These are phyloP conservation scores for Lacanobia oleracea DNA, from an alignment of 2,888 invertebrate genomes.

Conservation along the genomic window DNA sequence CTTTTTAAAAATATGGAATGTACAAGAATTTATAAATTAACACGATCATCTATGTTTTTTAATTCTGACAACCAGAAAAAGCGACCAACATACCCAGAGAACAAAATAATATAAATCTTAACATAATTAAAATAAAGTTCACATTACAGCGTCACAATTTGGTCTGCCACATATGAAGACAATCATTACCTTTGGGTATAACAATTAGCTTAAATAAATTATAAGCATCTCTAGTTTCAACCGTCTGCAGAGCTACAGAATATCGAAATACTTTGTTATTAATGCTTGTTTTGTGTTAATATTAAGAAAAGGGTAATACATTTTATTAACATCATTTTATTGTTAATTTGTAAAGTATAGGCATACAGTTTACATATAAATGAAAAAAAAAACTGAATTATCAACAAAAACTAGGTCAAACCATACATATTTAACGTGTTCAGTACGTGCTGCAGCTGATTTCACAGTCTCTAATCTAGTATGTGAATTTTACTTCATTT, in stretches of 20 bases:
- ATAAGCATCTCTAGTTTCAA: constrained; percentile 8
- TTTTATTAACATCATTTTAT: not conserved
- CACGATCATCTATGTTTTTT: not conserved
- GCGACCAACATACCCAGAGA: not conserved
- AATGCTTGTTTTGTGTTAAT: not conserved
- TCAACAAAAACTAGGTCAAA: too few species aligned
- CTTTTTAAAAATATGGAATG: not conserved
- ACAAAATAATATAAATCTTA: constrained; percentile 3
- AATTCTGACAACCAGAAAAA: not conserved
- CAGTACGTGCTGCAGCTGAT: too few species aligned
- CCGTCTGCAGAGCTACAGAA: not conserved
- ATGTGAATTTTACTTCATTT: not conserved
- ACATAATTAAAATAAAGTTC: not conserved
- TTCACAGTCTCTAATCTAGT: too few species aligned
- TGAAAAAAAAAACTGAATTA: too few species aligned
- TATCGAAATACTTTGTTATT: constrained; percentile 10
- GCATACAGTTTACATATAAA: too few species aligned
- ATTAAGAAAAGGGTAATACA: not conserved
- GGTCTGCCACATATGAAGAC: constrained; percentile 2
- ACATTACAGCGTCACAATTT: constrained; percentile 11
- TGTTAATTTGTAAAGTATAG: too few species aligned
- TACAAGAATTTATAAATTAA: not conserved
- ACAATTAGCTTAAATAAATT: constrained; percentile 40
- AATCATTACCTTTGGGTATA: constrained; percentile 22
- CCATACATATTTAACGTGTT: too few species aligned